These are phyloP conservation scores for Branchinecta sandiegonensis DNA, from an alignment of 2,888 invertebrate species.

Conservation along the genomic window DNA sequence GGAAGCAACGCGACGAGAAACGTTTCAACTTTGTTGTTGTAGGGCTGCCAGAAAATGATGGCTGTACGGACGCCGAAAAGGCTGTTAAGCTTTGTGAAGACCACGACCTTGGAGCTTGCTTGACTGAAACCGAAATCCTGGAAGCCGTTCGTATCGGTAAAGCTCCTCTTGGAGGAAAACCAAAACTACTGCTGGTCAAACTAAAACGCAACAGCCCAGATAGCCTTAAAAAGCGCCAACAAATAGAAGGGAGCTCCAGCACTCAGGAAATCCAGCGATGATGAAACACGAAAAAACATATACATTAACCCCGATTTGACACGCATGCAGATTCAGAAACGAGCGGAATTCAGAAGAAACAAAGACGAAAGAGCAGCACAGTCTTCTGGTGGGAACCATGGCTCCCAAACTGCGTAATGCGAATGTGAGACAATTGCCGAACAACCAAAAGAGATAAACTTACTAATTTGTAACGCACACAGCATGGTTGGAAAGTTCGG, in stretches of 20 bases:
- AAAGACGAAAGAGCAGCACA: conserved; percentile 1
- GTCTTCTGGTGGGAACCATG: too few relatives aligned
- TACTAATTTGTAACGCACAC: not conserved
- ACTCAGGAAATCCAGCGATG: not conserved
- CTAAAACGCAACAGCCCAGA: too few relatives aligned
- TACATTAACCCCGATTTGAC: conserved; percentile 8
- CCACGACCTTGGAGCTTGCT: not conserved
- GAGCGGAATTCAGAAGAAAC: conserved; percentile 11
- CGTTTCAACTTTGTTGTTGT: conserved; percentile 14
- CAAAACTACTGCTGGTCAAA: too few relatives aligned
- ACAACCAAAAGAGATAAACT: conserved; percentile 14
- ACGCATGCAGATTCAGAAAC: conserved; percentile 1
- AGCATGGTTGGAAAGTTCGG: conserved; percentile 8
- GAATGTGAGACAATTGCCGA: not conserved
- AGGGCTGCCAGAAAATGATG: conserved; percentile 14
- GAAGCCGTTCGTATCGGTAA: too few relatives aligned
- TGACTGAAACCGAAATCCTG: not conserved
- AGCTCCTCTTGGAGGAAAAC: too few relatives aligned
- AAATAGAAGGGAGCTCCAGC: too few relatives aligned
- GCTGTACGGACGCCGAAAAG: conserved; percentile 5
- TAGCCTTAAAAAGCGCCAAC: too few relatives aligned
- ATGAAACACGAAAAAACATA: conserved; percentile 14
- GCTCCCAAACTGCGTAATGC: not conserved
- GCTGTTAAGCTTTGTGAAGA: not conserved
- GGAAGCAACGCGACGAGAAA: conserved; percentile 11